Evolutionary conservation across 2,888 invertebrate species (phyloP).

Genomic region (Sicus ferrugineus): DNA sequence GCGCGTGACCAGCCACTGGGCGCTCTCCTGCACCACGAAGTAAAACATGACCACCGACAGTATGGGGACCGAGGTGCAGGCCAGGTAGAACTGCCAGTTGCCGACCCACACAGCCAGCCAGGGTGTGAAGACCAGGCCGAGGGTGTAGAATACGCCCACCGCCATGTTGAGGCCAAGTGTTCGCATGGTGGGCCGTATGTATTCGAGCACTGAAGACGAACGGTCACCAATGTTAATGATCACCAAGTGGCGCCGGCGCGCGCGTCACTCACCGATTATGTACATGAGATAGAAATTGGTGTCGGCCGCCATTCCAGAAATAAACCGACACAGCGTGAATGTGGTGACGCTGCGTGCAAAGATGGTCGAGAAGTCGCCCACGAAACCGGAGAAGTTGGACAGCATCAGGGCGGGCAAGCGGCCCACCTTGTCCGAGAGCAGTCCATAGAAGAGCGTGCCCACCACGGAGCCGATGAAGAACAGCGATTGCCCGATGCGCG

Average conservation of each 20-base stretch:
- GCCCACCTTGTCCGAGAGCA: conserved; percentile 69
- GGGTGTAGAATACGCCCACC: conserved; percentile 69
- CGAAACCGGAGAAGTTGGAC: conserved; percentile 67
- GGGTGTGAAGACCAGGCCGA: conserved; percentile 67
- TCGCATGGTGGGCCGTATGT: conserved; percentile 69
- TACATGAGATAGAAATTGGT: conserved; percentile 72
- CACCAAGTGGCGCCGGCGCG: neutral
- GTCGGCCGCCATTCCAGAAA: conserved; percentile 70
- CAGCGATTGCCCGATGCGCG: conserved; percentile 69
- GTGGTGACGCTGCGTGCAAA: conserved; percentile 65
- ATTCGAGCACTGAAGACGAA: conserved; percentile 67
- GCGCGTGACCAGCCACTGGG: conserved; percentile 70
- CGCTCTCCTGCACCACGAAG: conserved; percentile 70
- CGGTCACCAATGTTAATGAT: neutral
- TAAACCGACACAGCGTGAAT: conserved; percentile 68
- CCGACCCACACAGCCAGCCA: conserved; percentile 66
- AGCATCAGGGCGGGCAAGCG: conserved; percentile 68
- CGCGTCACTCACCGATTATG: conserved; percentile 66
- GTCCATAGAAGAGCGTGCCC: conserved; percentile 69
- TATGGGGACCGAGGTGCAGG: conserved; percentile 67
- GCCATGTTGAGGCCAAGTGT: conserved; percentile 70
- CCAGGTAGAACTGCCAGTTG: conserved; percentile 67
- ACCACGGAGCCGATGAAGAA: conserved; percentile 71
- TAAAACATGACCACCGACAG: conserved; percentile 66
- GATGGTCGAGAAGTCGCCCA: conserved; percentile 68